Conservation (phyloP, 2,888 invertebrate genomes). For the Sinohyriopsis cumingii region DNA sequence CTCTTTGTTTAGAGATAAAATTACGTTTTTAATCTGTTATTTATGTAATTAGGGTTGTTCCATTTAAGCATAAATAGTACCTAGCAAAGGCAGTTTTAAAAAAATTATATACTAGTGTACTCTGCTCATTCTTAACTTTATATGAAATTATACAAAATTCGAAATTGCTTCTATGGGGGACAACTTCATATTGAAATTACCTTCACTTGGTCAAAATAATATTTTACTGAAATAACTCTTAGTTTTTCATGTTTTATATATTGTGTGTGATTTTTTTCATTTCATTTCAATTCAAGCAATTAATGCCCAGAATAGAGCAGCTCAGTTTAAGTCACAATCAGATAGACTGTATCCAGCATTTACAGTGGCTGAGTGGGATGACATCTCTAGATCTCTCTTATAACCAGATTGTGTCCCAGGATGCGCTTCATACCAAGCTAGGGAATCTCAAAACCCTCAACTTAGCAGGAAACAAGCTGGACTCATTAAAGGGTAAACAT, state of each 20-base stretch:
- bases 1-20: too few species aligned
- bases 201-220: too few species aligned
- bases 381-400: constrained; percentile 85
- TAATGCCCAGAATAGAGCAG: constrained; percentile 76
- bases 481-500: constrained; percentile 63
- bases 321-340: constrained; percentile 86
- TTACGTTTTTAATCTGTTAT: too few species aligned
- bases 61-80: too few species aligned
- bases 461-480: constrained; percentile 87
- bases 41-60: too few species aligned
- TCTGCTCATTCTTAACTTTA: too few species aligned
- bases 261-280: neutral
- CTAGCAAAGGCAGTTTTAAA: too few species aligned
- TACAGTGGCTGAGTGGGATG: constrained; percentile 85
- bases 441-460: constrained; percentile 91
- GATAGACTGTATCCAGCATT: constrained; percentile 81
- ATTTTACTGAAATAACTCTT: too few species aligned
- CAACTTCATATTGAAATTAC: too few species aligned
- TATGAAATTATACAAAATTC: too few species aligned
- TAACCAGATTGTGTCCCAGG: constrained; percentile 80
- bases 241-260: neutral
- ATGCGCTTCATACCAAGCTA: constrained; percentile 86
- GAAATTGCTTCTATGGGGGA: too few species aligned
- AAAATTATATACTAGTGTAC: too few species aligned
- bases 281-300: constrained; percentile 57